Base-by-base conservation (phyloP, 2,113 vertebrate species). In the Gavialis gangeticus region DNA sequence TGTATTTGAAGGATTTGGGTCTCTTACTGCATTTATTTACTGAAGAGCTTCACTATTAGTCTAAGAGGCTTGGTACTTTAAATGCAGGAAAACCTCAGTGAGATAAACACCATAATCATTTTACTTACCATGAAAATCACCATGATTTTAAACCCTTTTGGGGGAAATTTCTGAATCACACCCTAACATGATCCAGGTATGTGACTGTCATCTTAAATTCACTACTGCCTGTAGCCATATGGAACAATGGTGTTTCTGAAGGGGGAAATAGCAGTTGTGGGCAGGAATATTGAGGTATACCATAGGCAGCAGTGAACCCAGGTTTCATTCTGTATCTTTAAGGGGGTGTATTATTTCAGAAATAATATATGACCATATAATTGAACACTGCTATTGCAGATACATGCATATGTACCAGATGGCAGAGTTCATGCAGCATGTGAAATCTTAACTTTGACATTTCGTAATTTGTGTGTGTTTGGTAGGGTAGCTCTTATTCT, bases 171-270 rank as follows among this genome's bases (percentile, higher is more conserved):
- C 59, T 22, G 13, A 60, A 5, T 58, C 30, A 28, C 5, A 5
- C 3, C 57, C 28, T 84, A 67, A n/a, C 12, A 7, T 11, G 14
- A 54, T 37, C 46, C 6, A 22, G 73, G 54, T 1, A 0, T 0
- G 3, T 7, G 55, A 46, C n/a, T 90, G n/a, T 5, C 11, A 4
- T 55, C 88, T 84, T 75, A 71, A 92, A 5, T 60, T 5, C 46
- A 9, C 79, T 79, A 9, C 46, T 46, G 46, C 46, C 46, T 46
- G 46, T 66, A 73, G 76, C 66, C 67, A 27, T 24, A 12, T 0
- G 1, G 46, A 79, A 82, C 34, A 64, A 34, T 9, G 34, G 69
- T 14, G 55, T 62, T 46, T 46, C 46, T 46, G 46, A 46, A 46
- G 46, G 46, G 57, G 76, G 56, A 77, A 19, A 46, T 17, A 60